Conservation (phyloP, 1,140 invertebrate genomes). For the Pseudobourletiella spinata region DNA sequence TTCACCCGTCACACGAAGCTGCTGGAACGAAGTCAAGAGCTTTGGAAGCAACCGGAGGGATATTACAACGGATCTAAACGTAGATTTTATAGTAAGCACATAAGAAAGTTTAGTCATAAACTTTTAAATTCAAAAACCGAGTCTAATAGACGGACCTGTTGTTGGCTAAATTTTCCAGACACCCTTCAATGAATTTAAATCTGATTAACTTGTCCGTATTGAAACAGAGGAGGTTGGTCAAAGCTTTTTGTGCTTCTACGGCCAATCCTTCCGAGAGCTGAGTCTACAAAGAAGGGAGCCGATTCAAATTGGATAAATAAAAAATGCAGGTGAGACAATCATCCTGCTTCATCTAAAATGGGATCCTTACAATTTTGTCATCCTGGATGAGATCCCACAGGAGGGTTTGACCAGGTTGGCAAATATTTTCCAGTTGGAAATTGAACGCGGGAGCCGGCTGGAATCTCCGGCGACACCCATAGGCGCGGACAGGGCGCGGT, state of each 20-base stretch:
- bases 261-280: constrained; percentile 78
- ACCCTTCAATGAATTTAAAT: constrained; percentile 91
- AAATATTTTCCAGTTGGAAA: constrained; percentile 59
- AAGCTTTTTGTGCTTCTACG: constrained; percentile 79
- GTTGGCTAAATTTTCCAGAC: constrained; percentile 76
- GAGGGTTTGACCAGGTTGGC: constrained; percentile 77
- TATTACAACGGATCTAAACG: constrained; percentile 71
- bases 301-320: neutral
- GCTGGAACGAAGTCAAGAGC: constrained; percentile 81
- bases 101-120: too few species aligned
- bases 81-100: constrained; percentile 29
- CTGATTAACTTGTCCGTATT: constrained; percentile 77
- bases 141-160: too few species aligned
- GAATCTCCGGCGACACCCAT: constrained; percentile 22
- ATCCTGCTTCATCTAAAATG: neutral
- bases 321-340: neutral
- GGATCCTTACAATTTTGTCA: constrained; percentile 61
- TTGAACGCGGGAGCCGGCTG: constrained; percentile 32
- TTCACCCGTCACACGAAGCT: constrained; percentile 49
- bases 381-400: constrained; percentile 91
- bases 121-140: too few species aligned
- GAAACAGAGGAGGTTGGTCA: constrained; percentile 79
- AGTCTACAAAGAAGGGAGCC: constrained; percentile 48
- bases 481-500: constrained; percentile 13
- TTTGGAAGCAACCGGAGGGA: constrained; percentile 75